Base-by-base conservation (phyloP, 2,113 vertebrate species). In the Solea senegalensis region DNA sequence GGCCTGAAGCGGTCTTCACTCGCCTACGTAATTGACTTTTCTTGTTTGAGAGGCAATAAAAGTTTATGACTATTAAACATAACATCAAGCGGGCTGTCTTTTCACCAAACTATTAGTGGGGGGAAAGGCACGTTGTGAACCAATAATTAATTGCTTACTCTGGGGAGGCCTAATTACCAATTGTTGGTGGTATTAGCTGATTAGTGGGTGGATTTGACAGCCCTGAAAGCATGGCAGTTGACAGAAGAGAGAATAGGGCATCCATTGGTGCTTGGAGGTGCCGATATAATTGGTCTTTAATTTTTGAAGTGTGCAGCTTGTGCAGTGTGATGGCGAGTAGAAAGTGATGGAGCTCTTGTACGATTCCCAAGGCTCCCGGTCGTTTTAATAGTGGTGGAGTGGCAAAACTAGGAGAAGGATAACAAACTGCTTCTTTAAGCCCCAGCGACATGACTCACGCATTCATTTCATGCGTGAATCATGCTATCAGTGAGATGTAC, bases 41-140 rank as follows among this genome's bases (percentile, higher is more conserved):
- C 48, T 63, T 88, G 84, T 92, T 90, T 76, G 82, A 89, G 85
- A 88, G 87, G 86, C 83, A 86, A 90, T 94, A 91, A 91, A 92
- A 88, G 86, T 93, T 92, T 93, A 93, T 92, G 87, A 91, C 86
- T 89, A 92, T 92, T 92, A 90, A 91, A 93, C 90, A 87, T 88
- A 92, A 88, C 83, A 94, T 91, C 85, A 86, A 89, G 81, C 56
- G 59, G 78, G 78, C 73, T 81, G 77, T 81, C 85, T 89, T 90
- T 89, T 85, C 89, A 74, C 72, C 80, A 82, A 90, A 90, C 85
- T 92, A 92, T 91, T 91, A 91, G 80, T 56, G 59, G 58, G 84
- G 21, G 82, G 72, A 78, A 86, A 78, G 76, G 84, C 57, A 70
- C 68, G 79, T 82, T 86, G 85, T 83, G 82, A 90, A 88, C 84